A percentile compares a stretch with the other conserved stretches of the same genome.
Evolutionary conservation across 2,113 vertebrate genomes (phyloP).

Genomic region (Urocynchramus pylzowi): DNA sequence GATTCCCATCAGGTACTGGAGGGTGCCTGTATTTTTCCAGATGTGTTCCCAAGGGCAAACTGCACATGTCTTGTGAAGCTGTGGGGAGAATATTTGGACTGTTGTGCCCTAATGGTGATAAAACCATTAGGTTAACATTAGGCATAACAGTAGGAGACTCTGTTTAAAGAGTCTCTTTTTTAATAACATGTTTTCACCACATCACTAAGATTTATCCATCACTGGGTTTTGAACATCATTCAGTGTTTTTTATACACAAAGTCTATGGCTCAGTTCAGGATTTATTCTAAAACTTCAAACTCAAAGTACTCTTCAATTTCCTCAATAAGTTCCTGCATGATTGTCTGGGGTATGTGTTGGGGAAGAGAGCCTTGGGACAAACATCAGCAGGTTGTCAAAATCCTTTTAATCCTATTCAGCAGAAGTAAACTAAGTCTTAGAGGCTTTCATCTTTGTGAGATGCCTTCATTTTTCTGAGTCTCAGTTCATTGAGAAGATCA

Average conservation of each 20-base stretch:
- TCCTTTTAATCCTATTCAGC: not conserved
- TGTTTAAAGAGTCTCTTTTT: not conserved
- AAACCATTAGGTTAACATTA: no score
- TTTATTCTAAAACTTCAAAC: not conserved
- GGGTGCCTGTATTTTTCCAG: not conserved
- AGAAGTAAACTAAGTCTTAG: not conserved
- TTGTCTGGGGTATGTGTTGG: not conserved
- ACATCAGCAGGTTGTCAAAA: not conserved
- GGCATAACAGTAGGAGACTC: no score
- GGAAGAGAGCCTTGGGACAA: not conserved
- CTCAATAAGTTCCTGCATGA: not conserved
- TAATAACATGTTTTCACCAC: not conserved
- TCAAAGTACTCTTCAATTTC: not conserved
- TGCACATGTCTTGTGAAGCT: not conserved
- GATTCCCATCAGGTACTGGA: not conserved
- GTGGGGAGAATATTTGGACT: not conserved
- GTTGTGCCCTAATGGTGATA: not conserved
- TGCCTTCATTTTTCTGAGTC: not conserved
- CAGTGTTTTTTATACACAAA: not conserved
- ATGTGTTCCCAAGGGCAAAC: not conserved
- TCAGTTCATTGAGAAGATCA: not conserved
- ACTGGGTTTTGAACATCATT: not conserved
- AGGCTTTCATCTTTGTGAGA: not conserved
- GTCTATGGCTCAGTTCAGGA: not conserved
- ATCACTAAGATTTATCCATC: not conserved